These are phyloP conservation scores for Diadophis punctatus DNA, from an alignment of 2,113 vertebrate species.

Conservation along the genomic window DNA sequence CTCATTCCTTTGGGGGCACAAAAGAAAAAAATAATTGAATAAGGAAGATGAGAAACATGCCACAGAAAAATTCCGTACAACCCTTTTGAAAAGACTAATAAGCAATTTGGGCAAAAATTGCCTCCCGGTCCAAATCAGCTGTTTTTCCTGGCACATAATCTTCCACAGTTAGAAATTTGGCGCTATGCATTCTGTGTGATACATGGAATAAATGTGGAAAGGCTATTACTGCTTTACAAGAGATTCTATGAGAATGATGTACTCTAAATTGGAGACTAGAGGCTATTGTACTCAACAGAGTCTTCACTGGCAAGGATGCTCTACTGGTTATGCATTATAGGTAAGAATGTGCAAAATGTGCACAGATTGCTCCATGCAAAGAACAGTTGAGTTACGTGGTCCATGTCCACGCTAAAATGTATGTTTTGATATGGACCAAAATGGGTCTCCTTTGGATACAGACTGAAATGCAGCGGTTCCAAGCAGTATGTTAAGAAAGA, in stretches of 20 bases:
- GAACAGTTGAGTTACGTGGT: background rate
- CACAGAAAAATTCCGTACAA: background rate
- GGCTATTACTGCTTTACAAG: background rate
- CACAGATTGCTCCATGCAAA: background rate
- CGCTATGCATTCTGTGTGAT: background rate
- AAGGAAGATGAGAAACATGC: background rate
- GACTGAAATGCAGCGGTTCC: background rate
- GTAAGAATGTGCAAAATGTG: background rate
- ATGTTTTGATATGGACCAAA: background rate
- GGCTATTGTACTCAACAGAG: background rate
- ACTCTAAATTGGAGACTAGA: background rate
- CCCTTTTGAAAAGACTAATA: background rate
- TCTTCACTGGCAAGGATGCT: background rate
- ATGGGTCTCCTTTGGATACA: background rate
- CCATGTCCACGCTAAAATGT: background rate
- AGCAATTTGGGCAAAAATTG: background rate
- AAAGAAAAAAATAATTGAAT: background rate
- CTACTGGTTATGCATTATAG: background rate
- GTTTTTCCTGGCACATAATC: background rate
- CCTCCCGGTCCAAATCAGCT: background rate
- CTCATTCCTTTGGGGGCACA: background rate
- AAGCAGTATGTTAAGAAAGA: background rate
- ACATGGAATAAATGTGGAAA: accelerated
- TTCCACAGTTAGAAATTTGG: background rate
- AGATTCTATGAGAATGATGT: background rate